Percentiles rank a stretch among this genome's conserved stretches.
Evolutionary conservation across 2,888 invertebrate species (phyloP).

Genomic region (Belgica antarctica): DNA sequence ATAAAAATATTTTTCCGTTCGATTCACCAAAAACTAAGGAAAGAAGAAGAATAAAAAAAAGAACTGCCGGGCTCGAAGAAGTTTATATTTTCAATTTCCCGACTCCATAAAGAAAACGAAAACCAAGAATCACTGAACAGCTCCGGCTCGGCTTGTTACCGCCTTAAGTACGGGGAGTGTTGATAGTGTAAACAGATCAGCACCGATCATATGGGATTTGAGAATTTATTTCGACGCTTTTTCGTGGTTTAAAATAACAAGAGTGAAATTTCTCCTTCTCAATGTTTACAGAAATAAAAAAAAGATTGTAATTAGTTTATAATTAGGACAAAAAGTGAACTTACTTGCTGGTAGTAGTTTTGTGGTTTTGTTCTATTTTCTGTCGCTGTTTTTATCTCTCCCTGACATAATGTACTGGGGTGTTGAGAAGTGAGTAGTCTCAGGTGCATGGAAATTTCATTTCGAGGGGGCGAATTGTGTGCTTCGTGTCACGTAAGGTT

Average conservation of each 20-base stretch:
- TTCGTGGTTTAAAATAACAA: constrained; percentile 23
- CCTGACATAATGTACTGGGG: neutral
- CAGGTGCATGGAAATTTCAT: neutral
- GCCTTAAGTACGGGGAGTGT: constrained; percentile 11
- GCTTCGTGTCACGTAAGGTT: neutral
- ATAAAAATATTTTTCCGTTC: constrained; percentile 18
- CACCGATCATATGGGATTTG: constrained; percentile 10
- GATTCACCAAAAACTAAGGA: too few species aligned
- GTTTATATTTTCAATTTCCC: constrained; percentile 25
- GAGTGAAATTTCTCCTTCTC: constrained; percentile 3
- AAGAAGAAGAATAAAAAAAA: too few species aligned
- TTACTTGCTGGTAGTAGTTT: neutral
- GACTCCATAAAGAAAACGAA: constrained; percentile 20
- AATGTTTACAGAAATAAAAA: neutral
- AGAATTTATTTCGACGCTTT: neutral
- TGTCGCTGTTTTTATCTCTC: too few species aligned
- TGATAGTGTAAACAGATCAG: constrained; percentile 22
- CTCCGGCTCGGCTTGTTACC: constrained; percentile 1
- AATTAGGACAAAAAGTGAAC: constrained; percentile 38
- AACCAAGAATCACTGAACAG: too few species aligned
- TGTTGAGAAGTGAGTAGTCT: constrained; percentile 1
- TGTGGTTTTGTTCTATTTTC: neutral
- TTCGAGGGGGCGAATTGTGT: neutral
- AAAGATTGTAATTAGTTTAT: constrained; percentile 35
- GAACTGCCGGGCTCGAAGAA: neutral